Evolutionary conservation across 2,797 vertebrate species (phyloP).

Genomic region (Arnoldichthys spilopterus): DNA sequence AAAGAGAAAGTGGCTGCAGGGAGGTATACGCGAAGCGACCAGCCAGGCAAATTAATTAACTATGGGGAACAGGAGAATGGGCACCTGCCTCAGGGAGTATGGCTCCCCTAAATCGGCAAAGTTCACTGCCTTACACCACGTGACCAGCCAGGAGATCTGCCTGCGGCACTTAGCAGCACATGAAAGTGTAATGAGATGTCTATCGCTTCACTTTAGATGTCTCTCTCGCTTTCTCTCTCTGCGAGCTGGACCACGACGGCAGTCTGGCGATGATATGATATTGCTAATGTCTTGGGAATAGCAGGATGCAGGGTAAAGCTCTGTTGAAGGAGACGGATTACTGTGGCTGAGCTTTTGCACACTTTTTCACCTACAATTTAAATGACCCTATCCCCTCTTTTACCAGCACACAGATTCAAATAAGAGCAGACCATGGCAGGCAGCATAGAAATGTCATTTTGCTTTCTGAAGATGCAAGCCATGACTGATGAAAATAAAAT

Average conservation of each 20-base stretch:
- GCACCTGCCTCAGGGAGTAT: conserved; percentile 56
- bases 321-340: conserved; percentile 35
- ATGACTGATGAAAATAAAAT: not conserved
- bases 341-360: not conserved
- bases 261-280: conserved; percentile 61
- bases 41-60: conserved; percentile 56
- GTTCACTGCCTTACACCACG: conserved; percentile 43
- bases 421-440: not conserved
- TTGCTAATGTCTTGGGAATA: conserved; percentile 61
- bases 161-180: conserved; percentile 62
- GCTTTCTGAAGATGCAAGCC: not conserved
- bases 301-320: conserved; percentile 51
- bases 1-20: conserved; percentile 47
- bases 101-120: conserved; percentile 64
- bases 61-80: conserved; percentile 40
- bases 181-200: conserved; percentile 76
- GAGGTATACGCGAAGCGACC: conserved; percentile 41
- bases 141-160: conserved; percentile 66
- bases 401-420: not conserved
- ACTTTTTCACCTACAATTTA: not conserved
- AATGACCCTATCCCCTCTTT: not conserved
- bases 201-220: conserved; percentile 55
- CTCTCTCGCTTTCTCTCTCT: conserved; percentile 51
- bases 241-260: conserved; percentile 45
- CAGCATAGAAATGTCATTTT: not conserved